Evolutionary conservation across 1,140 invertebrate genomes (phyloP), one percentile per base, ranked within the genome.

Genomic region (Cepaea nemoralis): DNA sequence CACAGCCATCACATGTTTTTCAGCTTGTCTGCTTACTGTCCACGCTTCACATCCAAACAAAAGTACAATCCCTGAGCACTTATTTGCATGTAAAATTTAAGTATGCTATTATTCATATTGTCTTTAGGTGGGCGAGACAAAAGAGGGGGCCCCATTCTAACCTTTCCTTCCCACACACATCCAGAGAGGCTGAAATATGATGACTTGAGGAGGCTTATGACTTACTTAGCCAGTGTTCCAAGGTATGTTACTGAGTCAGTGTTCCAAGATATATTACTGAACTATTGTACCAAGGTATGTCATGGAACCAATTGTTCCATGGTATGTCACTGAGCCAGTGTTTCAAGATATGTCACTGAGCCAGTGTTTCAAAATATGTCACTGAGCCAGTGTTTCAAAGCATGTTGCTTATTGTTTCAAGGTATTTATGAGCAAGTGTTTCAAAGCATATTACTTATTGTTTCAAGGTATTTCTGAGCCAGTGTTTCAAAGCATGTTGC

Each of bases 201-300:
- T 91, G 97, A 99, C 92, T 95, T 98, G 86, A 93, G 95, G 79
- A 94, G 96, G 31, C 93, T 99, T 75, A 93, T 99, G 77, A 96
- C 96, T 85, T 99, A 99, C 91, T 94, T 99, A 81, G 94, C 97
- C 88, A 95, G 94, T 86, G 96, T 98, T 91, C 97, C 97, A 83
- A 95, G 95, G 96, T 97, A 84, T n/a, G n/a, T 85, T 99, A 99
- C 91, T 94, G 99, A 81, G 94, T 97, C 88, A 95, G 94, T 86
- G 96, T 98, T 91, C 97, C 97, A 83, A 95, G 95, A 96, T 97
- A 84, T n/a, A n/a, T 85, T 99, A 99, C 91, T 94, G 99, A 81
- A 94, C 97, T 87, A 95, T 94, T 86, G 96, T 98, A 91, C 97
- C 97, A 83, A 95, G 95, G 96, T 97, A 84, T n/a, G n/a, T 85